Conservation (phyloP, 2,113 vertebrate species). For the Lepus timidus region DNA sequence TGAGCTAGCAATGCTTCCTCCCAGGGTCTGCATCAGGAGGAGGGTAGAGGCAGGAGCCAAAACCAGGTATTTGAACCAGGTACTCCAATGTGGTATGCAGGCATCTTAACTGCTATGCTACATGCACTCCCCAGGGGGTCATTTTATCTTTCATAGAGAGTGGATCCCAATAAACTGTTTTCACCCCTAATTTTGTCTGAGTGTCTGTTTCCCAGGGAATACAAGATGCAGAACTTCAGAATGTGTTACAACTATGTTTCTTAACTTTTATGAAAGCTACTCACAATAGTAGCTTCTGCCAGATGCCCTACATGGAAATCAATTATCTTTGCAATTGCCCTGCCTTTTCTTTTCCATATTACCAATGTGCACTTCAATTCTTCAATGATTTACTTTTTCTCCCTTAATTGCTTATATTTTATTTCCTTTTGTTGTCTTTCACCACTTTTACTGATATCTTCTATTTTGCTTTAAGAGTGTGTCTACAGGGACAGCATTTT, state of each 20-base stretch:
- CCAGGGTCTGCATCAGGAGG: no score
- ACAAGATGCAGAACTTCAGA: neutral
- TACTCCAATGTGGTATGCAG: no score
- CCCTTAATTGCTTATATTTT: neutral
- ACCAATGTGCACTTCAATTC: neutral
- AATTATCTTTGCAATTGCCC: neutral
- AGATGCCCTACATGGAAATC: neutral
- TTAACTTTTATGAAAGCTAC: neutral
- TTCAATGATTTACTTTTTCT: neutral
- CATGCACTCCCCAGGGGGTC: no score
- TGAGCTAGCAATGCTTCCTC: no score
- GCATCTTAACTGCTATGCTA: no score
- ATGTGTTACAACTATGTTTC: neutral
- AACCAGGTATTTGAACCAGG: no score
- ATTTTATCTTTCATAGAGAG: neutral
- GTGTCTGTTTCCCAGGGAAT: neutral
- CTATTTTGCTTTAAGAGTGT: neutral
- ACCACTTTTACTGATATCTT: neutral
- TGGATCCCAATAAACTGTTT: neutral
- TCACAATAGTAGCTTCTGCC: neutral
- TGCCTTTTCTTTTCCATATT: neutral
- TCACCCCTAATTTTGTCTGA: neutral
- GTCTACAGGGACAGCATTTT: neutral
- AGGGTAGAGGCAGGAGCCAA: no score
- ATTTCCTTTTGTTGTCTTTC: neutral